These are phyloP conservation scores for Stratiomys singularior DNA, from an alignment of 2,888 invertebrate species.

Conservation along the genomic window DNA sequence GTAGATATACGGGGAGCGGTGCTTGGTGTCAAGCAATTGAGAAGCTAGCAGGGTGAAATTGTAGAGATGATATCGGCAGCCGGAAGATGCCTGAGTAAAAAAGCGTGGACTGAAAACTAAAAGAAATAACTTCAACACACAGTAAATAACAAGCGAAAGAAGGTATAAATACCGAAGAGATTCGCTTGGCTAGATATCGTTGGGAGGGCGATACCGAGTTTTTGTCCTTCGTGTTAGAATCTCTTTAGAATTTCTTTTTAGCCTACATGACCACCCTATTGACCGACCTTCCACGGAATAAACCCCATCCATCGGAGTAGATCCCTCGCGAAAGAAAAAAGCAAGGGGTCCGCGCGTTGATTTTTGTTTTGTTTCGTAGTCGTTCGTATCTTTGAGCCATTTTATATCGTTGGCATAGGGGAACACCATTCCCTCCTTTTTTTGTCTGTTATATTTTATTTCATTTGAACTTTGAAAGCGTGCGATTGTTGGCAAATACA, in stretches of 20 bases:
- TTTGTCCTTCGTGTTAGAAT: background rate
- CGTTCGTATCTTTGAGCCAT: background rate
- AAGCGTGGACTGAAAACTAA: background rate
- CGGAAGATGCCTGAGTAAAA: background rate
- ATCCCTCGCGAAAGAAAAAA: constrained; percentile 3
- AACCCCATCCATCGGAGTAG: background rate
- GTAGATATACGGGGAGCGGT: background rate
- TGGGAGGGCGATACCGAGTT: background rate
- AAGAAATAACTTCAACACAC: background rate
- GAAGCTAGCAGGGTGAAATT: background rate
- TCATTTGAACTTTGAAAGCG: constrained; percentile 11
- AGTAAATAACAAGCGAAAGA: background rate
- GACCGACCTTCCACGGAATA: background rate
- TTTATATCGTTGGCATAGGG: background rate
- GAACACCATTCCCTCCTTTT: background rate
- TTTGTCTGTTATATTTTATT: background rate
- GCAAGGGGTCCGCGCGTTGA: background rate
- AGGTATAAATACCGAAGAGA: too few relatives aligned
- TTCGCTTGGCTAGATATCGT: background rate
- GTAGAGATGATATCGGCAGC: background rate
- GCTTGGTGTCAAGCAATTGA: background rate
- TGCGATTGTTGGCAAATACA: background rate
- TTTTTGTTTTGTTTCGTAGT: constrained; percentile 1
- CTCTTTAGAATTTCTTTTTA: background rate
- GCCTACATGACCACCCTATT: background rate